Evolutionary conservation across 1,140 invertebrate species (phyloP).

Genomic region (Drosophila tani): DNA sequence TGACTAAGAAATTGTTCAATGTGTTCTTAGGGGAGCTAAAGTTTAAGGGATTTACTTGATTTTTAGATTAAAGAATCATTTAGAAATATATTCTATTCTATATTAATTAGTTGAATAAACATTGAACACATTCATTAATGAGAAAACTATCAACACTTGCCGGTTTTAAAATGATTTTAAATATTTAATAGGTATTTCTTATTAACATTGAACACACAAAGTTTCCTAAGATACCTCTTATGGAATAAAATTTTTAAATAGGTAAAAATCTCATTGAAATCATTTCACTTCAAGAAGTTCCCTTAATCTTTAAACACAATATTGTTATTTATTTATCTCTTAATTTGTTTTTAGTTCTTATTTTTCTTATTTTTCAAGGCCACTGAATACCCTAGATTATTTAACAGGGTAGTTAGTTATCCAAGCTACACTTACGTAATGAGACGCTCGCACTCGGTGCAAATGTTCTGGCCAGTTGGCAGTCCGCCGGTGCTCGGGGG

Average conservation of each 20-base stretch:
- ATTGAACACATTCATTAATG: neutral
- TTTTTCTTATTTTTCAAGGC: neutral
- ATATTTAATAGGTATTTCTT: neutral
- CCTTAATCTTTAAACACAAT: neutral
- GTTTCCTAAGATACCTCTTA: neutral
- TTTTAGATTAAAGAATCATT: neutral
- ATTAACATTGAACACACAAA: neutral
- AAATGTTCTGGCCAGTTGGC: conserved; percentile 95
- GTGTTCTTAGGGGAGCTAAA: neutral
- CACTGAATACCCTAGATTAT: neutral
- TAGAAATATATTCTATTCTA: too few relatives aligned
- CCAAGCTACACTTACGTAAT: conserved; percentile 92
- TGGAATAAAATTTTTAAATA: neutral
- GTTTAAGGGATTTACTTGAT: neutral
- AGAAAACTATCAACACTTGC: too few relatives aligned
- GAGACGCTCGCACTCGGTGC: conserved; percentile 95
- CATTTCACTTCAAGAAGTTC: neutral
- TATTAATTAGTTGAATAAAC: neutral
- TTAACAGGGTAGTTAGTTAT: neutral
- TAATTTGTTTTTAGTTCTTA: too few relatives aligned
- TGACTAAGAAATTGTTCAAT: neutral
- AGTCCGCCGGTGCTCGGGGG: conserved; percentile 89
- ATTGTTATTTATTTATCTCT: neutral
- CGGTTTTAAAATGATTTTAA: neutral
- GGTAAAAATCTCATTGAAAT: neutral